Evolutionary conservation across 2,797 vertebrate genomes (phyloP), one percentile per base, ranked within the genome.

Genomic region (Moxostoma hubbsi): DNA sequence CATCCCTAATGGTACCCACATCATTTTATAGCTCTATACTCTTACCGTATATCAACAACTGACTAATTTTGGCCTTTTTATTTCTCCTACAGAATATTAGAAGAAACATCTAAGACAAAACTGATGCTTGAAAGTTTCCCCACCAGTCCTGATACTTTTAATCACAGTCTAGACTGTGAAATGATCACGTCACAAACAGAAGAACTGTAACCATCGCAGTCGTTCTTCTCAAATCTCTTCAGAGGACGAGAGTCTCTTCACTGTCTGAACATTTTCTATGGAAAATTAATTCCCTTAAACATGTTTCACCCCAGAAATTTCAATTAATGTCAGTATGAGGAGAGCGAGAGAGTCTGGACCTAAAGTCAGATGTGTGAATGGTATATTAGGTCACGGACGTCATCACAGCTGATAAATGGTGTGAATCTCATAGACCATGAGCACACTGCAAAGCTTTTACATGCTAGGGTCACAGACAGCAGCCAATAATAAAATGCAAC

Each of bases 221-320:
- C 78, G 73, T 66, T 82, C 80, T 18, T 74, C 76, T 55, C 79
- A 79, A 65, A 77, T 75, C 68, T 75, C 36, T 89, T 85, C 85
- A 36, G 75, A 73, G 77, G 24, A 24, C 1, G 24, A 24, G 24
- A 24, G 24, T 3, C 24, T 65, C 79, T 85, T 85, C 90, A 85
- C 90, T 91, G 89, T 93, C 93, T 91, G 88, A 90, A 91, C 88
- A 88, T 91, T 93, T 90, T 93, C 89, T 92, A 94, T 86, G 90
- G 92, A 87, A 94, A 93, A 94, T 94, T 92, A 94, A 93, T 92
- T 93, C 92, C 90, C 93, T 94, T 93, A 92, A 93, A 93, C 92
- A 94, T 85, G 92, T 89, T 80, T 89, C 92, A 94, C 91, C 93
- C 92, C 91, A 93, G 89, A 93, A 93, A 93, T 93, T 92, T 94